Conservation (phyloP, 2,888 invertebrate genomes). For the Pyrrhosoma nymphula region DNA sequence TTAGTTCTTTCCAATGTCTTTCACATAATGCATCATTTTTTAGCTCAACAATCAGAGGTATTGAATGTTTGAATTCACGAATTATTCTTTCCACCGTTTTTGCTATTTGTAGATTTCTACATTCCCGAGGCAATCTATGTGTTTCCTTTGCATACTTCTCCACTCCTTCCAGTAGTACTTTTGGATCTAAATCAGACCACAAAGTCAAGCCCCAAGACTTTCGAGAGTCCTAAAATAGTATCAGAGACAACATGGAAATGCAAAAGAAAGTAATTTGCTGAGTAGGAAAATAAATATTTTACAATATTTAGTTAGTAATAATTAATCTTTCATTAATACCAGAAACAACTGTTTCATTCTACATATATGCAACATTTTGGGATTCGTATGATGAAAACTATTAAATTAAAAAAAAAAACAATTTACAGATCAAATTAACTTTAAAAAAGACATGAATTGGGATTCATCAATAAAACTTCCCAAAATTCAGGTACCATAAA, state of each 20-base stretch:
- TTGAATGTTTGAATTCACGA: slow-evolving; percentile 92
- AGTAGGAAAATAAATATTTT: too few relatives aligned
- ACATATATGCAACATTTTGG: too few relatives aligned
- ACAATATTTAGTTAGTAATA: too few relatives aligned
- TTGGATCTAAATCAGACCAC: slow-evolving; percentile 93
- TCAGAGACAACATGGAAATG: background rate
- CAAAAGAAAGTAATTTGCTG: background rate
- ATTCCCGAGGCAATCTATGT: slow-evolving; percentile 85
- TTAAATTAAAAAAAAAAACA: too few relatives aligned
- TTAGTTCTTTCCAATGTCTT: slow-evolving; percentile 93
- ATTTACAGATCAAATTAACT: too few relatives aligned
- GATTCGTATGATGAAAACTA: too few relatives aligned
- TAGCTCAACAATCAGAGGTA: slow-evolving; percentile 93
- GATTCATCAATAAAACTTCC: too few relatives aligned
- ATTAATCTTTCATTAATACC: too few relatives aligned
- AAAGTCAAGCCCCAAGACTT: slow-evolving; percentile 92
- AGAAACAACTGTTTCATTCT: too few relatives aligned
- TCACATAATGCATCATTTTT: slow-evolving; percentile 95
- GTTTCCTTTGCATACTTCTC: slow-evolving; percentile 90
- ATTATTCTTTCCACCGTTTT: slow-evolving; percentile 88
- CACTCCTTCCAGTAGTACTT: slow-evolving; percentile 90
- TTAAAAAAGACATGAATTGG: too few relatives aligned
- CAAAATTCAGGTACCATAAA: too few relatives aligned
- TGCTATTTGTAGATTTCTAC: slow-evolving; percentile 82
- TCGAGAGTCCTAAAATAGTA: slow-evolving; percentile 80